Evolutionary conservation across 1,140 invertebrate genomes (phyloP).

Genomic region (Drosophila kepulauana): DNA sequence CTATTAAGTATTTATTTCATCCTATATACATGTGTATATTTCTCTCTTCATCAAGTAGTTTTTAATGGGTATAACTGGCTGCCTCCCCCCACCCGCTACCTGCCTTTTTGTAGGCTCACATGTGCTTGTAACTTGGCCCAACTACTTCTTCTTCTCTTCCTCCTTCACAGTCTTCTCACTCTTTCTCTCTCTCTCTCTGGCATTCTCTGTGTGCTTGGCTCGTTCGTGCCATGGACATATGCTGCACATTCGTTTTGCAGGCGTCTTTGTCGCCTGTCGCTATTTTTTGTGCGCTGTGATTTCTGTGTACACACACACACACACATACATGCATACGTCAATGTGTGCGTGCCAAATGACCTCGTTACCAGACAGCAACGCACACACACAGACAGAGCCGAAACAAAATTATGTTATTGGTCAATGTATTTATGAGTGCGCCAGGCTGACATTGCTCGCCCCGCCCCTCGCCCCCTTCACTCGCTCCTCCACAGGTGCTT

Average conservation of each 20-base stretch:
- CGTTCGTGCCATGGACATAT: slow-evolving; percentile 53
- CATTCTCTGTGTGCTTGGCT: too few relatives aligned
- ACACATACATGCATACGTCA: too few relatives aligned
- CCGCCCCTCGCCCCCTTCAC: neutral
- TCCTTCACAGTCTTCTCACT: neutral
- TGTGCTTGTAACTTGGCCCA: neutral
- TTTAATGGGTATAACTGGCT: too few relatives aligned
- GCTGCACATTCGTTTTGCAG: slow-evolving; percentile 53
- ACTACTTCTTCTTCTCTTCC: neutral
- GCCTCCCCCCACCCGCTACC: too few relatives aligned
- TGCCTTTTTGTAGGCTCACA: too few relatives aligned
- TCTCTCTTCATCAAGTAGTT: too few relatives aligned
- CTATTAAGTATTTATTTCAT: too few relatives aligned
- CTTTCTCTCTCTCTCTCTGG: neutral
- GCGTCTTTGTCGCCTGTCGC: slow-evolving; percentile 62
- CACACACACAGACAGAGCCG: slow-evolving; percentile 39
- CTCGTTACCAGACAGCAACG: slow-evolving; percentile 28
- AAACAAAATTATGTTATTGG: slow-evolving; percentile 78
- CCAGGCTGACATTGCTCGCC: slow-evolving; percentile 12
- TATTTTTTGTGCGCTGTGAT: slow-evolving; percentile 60
- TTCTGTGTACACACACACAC: slow-evolving; percentile 40
- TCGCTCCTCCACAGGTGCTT: slow-evolving; percentile 1
- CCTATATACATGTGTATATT: too few relatives aligned
- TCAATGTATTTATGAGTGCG: slow-evolving; percentile 78
- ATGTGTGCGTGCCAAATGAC: slow-evolving; percentile 18